Percentiles rank a stretch among this genome's conserved stretches.
Conservation (phyloP, 2,113 vertebrate genomes). For the Pterocles orientalis region DNA sequence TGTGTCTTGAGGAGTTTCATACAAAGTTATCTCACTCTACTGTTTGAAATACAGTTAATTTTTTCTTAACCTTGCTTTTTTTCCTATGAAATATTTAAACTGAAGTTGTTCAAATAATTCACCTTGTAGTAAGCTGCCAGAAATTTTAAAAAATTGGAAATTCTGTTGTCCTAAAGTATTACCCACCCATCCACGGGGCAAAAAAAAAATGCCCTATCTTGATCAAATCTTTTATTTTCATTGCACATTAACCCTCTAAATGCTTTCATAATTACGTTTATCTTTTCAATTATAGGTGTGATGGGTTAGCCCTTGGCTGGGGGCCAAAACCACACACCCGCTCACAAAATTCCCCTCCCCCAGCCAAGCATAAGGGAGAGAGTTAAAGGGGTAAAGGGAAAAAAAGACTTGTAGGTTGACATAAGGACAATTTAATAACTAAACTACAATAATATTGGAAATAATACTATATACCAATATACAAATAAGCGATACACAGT, state of each 20-base stretch:
- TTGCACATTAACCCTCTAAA: background rate
- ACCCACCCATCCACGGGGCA: accelerated
- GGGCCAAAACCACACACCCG: too few relatives aligned
- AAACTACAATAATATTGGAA: too few relatives aligned
- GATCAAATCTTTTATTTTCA: background rate
- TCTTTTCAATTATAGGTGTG: background rate
- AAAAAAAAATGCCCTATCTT: background rate
- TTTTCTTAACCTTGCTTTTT: background rate
- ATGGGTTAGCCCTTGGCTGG: too few relatives aligned
- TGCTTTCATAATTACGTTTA: background rate
- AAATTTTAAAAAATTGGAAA: background rate
- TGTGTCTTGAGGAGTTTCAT: background rate
- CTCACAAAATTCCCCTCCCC: too few relatives aligned
- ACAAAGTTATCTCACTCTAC: background rate
- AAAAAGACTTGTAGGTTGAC: too few relatives aligned
- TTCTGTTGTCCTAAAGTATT: background rate
- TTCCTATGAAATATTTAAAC: background rate
- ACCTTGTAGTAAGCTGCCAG: background rate
- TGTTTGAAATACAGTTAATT: background rate
- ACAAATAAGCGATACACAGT: too few relatives aligned
- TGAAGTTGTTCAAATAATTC: background rate
- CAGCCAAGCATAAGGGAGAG: too few relatives aligned
- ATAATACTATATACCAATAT: too few relatives aligned
- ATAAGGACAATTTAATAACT: too few relatives aligned
- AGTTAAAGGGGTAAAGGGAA: too few relatives aligned